These are phyloP conservation scores for Drosophila mercatorum DNA, from an alignment of 2,888 invertebrate species.

Conservation along the genomic window DNA sequence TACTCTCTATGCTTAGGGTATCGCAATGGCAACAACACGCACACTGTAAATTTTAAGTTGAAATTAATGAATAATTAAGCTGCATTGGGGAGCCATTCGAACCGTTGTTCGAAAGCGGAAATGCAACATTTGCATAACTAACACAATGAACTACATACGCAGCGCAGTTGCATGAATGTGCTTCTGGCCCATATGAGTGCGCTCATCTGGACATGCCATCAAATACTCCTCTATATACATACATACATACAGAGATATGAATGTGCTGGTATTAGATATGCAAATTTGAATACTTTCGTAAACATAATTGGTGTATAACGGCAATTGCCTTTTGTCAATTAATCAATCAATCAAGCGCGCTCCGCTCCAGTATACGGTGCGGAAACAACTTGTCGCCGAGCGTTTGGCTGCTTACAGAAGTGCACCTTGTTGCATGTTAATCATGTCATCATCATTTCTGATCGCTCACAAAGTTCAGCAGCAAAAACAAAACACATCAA, in stretches of 20 bases:
- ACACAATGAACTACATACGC: conserved; percentile 74
- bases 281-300: conserved; percentile 40
- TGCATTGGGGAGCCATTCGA: conserved; percentile 43
- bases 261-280: conserved; percentile 51
- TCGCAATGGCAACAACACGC: conserved; percentile 39
- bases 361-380: conserved; percentile 63
- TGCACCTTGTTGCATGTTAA: conserved; percentile 67
- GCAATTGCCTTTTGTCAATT: conserved; percentile 80
- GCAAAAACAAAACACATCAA: conserved; percentile 11
- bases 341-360: conserved; percentile 80
- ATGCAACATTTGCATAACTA: conserved; percentile 77
- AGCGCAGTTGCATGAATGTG: conserved; percentile 18
- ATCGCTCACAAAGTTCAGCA: conserved; percentile 63
- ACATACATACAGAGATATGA: no score
- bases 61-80: conserved; percentile 81
- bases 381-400: conserved; percentile 74
- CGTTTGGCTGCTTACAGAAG: not conserved
- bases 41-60: conserved; percentile 60
- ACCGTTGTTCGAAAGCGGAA: conserved; percentile 50
- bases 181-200: conserved; percentile 12
- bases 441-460: conserved; percentile 41
- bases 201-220: conserved; percentile 5
- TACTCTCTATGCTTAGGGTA: not conserved
- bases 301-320: conserved; percentile 65
- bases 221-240: not conserved